Base-by-base conservation (phyloP, 2,888 invertebrate genomes). In the Volucella inflata region DNA sequence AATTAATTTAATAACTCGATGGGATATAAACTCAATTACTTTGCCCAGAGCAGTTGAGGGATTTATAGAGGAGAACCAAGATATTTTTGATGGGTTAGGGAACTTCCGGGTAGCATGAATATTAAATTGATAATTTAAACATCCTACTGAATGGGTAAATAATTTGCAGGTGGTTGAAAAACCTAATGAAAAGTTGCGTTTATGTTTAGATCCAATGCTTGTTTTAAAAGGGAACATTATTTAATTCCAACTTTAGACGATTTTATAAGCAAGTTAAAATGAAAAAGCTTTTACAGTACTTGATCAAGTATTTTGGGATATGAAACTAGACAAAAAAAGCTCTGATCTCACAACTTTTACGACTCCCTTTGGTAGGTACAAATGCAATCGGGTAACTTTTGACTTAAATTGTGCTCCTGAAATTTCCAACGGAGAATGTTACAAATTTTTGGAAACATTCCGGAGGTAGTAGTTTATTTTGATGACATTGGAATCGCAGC, bases 181-280 rank as follows among this genome's bases (percentile, higher is more conserved):
- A 48, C 65, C 87, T 21, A 87, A 87, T 44, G 87, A 85, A 8
- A 62, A 83, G 16, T 57, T 21, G 21, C 21, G 21, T 21, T 21
- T 21, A 21, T 21, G 2, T 21, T 21, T 21, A 21, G 21, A 21
- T 21, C 21, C 21, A 21, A 21, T 21, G 21, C 21, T 21, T 21
- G 2, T 21, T 3, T 21, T 21, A 21, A 21, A 21, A 21, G 89
- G 3, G 88, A 89, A 70, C 87, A 89, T 64, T 89, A 87, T 65
- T 67, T 87, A 14, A 89, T 89, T 78, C 88, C 89, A 38, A 88
- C 89, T 16, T 60, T 88, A 8, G 88, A 89, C n/a, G 88, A 89
- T 68, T 21, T 21, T 21, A 21, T 21, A 21, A 21, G 21, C 21
- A 21, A 21, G 21, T 21, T 21, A 21, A 21, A 21, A 3, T 2